phyloP scores from a whole-genome alignment of 2,797 vertebrate genomes.

The Brotula barbata region DNA sequence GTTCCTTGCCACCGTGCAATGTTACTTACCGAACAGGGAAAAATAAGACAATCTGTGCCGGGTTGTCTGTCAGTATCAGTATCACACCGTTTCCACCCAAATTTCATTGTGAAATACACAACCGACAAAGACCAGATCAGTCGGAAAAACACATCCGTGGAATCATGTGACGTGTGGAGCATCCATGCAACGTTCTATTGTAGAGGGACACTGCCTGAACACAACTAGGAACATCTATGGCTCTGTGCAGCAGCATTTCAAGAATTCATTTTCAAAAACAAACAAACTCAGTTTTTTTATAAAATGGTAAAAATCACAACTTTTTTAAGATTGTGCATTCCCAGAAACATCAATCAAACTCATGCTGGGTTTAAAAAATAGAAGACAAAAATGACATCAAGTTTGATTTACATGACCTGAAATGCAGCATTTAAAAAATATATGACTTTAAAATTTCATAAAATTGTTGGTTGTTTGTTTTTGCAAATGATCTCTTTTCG shows the following conservation, averaged over 20 bases:
- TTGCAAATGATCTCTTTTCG: background rate
- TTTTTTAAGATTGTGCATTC: too few species aligned
- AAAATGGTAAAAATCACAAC: too few species aligned
- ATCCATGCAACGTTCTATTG: slow-evolving; percentile 29
- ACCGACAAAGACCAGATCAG: background rate
- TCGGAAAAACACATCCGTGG: slow-evolving; percentile 16
- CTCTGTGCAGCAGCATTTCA: slow-evolving; percentile 36
- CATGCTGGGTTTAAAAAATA: too few species aligned
- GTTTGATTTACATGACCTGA: too few species aligned
- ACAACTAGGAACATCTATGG: slow-evolving; percentile 20
- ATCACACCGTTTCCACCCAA: background rate
- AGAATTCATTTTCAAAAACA: too few species aligned
- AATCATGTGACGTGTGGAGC: slow-evolving; percentile 14
- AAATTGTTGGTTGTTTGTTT: too few species aligned
- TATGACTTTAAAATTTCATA: too few species aligned
- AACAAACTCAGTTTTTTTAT: too few species aligned
- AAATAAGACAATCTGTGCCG: background rate
- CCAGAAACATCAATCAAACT: too few species aligned
- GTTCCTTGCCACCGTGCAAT: background rate
- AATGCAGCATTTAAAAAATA: too few species aligned
- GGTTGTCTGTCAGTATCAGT: too few species aligned
- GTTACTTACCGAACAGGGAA: slow-evolving; percentile 45
- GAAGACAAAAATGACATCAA: too few species aligned
- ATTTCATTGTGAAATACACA: background rate
- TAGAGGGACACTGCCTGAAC: slow-evolving; percentile 19